Evolutionary conservation across 2,888 invertebrate species (phyloP), one percentile per base, ranked within the genome.

Genomic region (Microctonus hyperodae): DNA sequence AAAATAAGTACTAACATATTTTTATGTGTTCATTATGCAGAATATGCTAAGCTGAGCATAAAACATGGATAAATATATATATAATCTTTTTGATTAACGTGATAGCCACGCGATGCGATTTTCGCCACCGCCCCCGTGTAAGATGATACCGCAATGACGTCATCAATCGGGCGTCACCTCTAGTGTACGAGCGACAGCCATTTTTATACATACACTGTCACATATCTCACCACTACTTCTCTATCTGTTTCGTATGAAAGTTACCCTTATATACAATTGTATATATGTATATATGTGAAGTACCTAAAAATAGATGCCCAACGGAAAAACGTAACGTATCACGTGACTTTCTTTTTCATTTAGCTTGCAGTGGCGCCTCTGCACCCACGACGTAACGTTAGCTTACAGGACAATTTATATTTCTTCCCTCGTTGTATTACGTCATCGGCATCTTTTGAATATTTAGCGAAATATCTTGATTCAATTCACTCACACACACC

Each of bases 221-320:
- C n/a, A n/a, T n/a, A n/a, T n/a, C n/a, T n/a, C n/a, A n/a, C n/a
- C n/a, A n/a, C 6, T 22, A 44, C 44, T 16, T 6, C 44, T 6
- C 44, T 20, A 13, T 48, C 20, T 23, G n/a, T 23, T 23, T 6
- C 28, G 20, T 31, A 35, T 51, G 64, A 51, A 60, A 60, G 4
- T 50, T 51, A 40, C 65, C 53, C 65, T 59, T 44, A 40, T n/a
- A n/a, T n/a, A n/a, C n/a, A n/a, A n/a, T n/a, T n/a, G n/a, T n/a
- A n/a, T n/a, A n/a, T n/a, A n/a, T n/a, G n/a, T n/a, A n/a, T n/a
- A n/a, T n/a, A n/a, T n/a, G n/a, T n/a, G n/a, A 23, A 40, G 35
- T n/a, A 16, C 48, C 57, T 64, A 64, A 57, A 64, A 64, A 64
- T 64, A 64, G 64, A 57, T 23, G 23, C 35, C 20, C 37, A 48